Evolutionary conservation across 2,888 invertebrate species (phyloP), one percentile per base, ranked within the genome.

Genomic region (Kryphioiulus occultus): DNA sequence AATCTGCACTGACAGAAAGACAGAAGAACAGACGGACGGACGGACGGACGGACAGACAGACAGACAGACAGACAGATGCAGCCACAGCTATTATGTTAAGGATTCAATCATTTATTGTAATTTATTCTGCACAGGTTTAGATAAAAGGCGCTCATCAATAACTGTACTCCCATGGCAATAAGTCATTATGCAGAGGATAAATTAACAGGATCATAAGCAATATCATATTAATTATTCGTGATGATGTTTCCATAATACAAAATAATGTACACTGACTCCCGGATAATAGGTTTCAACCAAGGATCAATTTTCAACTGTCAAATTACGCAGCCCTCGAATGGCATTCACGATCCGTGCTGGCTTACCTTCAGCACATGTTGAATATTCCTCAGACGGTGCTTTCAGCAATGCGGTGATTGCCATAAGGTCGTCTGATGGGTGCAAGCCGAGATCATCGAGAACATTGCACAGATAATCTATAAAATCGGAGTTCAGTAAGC

Each of bases 381-480:
- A 93, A 91, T 95, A 96, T 89, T 95, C 94, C 19, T 95, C 95
- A 0, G 94, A 92, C 3, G 94, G 92, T 42, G 95, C 93, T 91
- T 95, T 94, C 82, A 96, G 92, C 87, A 97, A 92, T 15, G 92
- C 92, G n/a, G 94, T 93, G 89, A 96, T 93, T 90, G 95, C 95
- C 87, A 94, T 93, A 86, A 96, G 91, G 89, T 95, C 94, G 83
- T 95, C 94, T 0, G 95, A 94, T n/a, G 96, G 92, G 1, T 93
- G 92, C 35, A 96, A 92, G 1, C 96, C 96, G 35, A 97, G 92
- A 91, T 97, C 97, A 91, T 96, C 96, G 22, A 97, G 92, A 0
- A 97, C 95, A 91, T 96, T 96, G 19, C 95, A 95, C 88, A 97
- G 92, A 91, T 97, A 97, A 92, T 95, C 96, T 95, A 91, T 9